Percentiles rank a stretch among this genome's conserved stretches.
These are phyloP conservation scores for Plodia interpunctella DNA, from an alignment of 1,140 invertebrate genomes.

Conservation along the genomic window DNA sequence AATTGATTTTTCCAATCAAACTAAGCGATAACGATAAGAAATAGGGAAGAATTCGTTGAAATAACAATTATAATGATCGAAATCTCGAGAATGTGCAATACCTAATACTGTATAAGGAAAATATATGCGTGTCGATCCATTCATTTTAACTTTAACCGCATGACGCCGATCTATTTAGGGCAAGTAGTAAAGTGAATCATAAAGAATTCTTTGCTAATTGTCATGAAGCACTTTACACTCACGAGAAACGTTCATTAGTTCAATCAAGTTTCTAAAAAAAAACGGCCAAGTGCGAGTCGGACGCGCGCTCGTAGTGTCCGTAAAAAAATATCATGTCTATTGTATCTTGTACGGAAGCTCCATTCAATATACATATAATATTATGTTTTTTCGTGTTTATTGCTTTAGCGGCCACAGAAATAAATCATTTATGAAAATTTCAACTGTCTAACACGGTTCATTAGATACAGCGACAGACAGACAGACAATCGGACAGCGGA, in stretches of 20 bases:
- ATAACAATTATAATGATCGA: background rate
- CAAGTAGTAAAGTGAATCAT: slow-evolving; percentile 47
- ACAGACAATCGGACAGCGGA: too few relatives aligned
- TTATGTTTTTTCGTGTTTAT: too few relatives aligned
- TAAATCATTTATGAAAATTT: too few relatives aligned
- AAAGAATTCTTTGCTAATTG: slow-evolving; percentile 50
- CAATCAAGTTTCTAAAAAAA: background rate
- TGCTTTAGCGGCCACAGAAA: too few relatives aligned
- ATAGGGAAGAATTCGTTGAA: background rate
- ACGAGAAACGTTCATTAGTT: slow-evolving; percentile 3
- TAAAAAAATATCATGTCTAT: too few relatives aligned
- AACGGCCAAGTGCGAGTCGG: too few relatives aligned
- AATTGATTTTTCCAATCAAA: slow-evolving; percentile 19
- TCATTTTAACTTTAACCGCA: slow-evolving; percentile 18
- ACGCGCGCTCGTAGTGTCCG: too few relatives aligned
- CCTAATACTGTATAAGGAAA: background rate
- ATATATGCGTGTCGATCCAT: background rate
- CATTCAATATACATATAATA: too few relatives aligned
- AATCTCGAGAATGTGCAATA: background rate
- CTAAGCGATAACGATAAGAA: background rate
- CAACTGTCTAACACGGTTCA: too few relatives aligned
- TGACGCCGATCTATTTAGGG: slow-evolving; percentile 52
- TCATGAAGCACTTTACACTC: slow-evolving; percentile 21
- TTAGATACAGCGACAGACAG: too few relatives aligned
- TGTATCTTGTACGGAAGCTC: too few relatives aligned